Evolutionary conservation across 1,140 invertebrate species (phyloP), one percentile per base, ranked within the genome.

Genomic region (Melipona quadrifasciata): DNA sequence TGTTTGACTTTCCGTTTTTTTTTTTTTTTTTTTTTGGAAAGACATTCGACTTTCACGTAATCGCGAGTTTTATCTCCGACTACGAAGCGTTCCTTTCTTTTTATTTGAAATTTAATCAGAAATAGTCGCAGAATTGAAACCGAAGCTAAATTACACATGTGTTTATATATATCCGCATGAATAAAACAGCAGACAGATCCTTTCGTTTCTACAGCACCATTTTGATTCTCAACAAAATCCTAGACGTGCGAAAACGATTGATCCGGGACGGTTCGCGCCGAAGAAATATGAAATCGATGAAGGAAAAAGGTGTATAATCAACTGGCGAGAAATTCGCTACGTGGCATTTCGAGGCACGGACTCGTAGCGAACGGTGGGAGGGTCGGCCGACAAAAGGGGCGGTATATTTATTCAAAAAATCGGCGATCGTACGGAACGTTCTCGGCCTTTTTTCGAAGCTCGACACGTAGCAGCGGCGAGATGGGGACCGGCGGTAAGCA

Each of bases 391-490:
- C n/a, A 65, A 77, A 47, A 65, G 39, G 34, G 31, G 11, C 8
- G 17, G 21, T 65, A 53, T 64, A 65, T 51, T 67, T 31, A 67
- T 68, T 55, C 19, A 68, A 68, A 53, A 79, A 68, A 79, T 80
- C 24, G 27, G 14, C 24, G 31, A n/a, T 57, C 51, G 53, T 57
- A 68, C 16, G 64, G 39, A 68, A 79, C 3, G 77, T n/a, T n/a
- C 51, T 61, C 24, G 71, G n/a, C 1, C 19, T 55, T 79, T 55
- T 77, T 21, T 17, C 27, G 31, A 24, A 31, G 17, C 47, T 27
- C 14, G 31, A 79, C 77, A 68, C 77, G 64, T 67, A 78, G 47
- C 14, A 10, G n/a, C 39, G 73, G 58, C 64, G 6, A 17, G 64
- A 27, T 47, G 39, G 27, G 64, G 21, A 39, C 39, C 31, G 39